These are phyloP conservation scores for Ridgeia piscesae DNA, from an alignment of 1,140 invertebrate species.

Conservation along the genomic window DNA sequence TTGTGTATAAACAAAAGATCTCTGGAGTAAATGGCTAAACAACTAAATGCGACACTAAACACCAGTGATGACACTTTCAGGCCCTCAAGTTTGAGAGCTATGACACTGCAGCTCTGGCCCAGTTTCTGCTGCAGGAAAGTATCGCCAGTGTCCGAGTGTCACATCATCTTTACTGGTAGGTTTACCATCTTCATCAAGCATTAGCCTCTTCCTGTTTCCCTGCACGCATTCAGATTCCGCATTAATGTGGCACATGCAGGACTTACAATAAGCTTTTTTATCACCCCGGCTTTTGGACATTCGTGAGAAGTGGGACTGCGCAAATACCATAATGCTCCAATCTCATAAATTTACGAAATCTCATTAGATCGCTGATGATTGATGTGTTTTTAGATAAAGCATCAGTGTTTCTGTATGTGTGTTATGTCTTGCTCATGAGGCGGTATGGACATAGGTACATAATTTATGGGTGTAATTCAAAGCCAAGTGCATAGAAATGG, in stretches of 20 bases:
- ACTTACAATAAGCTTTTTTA: neutral
- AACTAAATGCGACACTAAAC: neutral
- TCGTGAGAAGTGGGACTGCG: neutral
- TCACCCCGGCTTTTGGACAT: neutral
- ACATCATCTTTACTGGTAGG: constrained; percentile 89
- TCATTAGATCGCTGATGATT: neutral
- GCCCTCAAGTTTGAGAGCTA: constrained; percentile 92
- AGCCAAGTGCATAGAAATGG: neutral
- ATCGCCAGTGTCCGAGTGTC: constrained; percentile 85
- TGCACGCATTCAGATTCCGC: neutral
- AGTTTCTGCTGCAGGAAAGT: constrained; percentile 80
- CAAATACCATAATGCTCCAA: neutral
- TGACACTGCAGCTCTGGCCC: constrained; percentile 80
- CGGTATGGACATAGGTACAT: no score
- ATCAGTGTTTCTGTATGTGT: neutral
- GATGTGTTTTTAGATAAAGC: neutral
- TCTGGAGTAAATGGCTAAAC: no score
- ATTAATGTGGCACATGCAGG: neutral
- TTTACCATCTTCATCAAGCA: neutral
- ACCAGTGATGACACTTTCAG: constrained; percentile 33
- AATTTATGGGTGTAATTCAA: neutral
- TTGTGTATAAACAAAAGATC: no score
- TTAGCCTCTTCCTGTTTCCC: neutral
- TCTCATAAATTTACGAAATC: neutral
- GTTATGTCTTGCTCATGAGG: no score